Evolutionary conservation across 1,140 invertebrate species (phyloP), one percentile per base, ranked within the genome.

Genomic region (Probaryconus sp.): DNA sequence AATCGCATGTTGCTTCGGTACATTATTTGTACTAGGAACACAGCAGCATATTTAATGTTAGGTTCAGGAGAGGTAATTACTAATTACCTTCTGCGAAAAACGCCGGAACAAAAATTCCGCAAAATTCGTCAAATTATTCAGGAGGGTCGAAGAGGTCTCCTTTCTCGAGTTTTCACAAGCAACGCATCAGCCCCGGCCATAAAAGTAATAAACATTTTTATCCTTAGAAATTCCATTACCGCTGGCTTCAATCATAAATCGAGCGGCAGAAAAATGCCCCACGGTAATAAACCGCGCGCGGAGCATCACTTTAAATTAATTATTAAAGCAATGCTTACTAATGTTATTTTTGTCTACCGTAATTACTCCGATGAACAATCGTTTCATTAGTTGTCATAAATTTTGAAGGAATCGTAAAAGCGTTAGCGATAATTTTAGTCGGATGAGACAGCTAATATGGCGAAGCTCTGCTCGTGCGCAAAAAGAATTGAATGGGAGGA

Each of bases 381-480:
- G 51, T 64, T 72, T 64, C 45, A 58, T 72, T 64, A 64, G 60
- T 56, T 42, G 55, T 61, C 47, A 21, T 67, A 65, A 73, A 73
- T 73, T 73, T 67, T 10, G 10, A 30, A 73, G 11, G 35, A 48
- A 67, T 67, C 55, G 65, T 67, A 76, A 76, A 69, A 64, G 51
- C 13, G 26, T 55, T 55, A 33, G 72, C 61, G 60, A 76, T 68
- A 76, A 69, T 76, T 76, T 37, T 33, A 24, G 43, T 24, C 21
- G 53, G 53, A 68, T 69, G 53, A 68, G 56, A 65, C 70, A 61
- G 61, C 61, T 65, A 63, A 74, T 75, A 65, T 18, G 31, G 18
- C 53, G 40, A 53, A 16, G 33, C 37, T 50, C 33, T 17, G 33
- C 37, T 50, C 33, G 30, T 35, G 45, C 30, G 21, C 35, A 43